Evolutionary conservation across 2,888 invertebrate species (phyloP), one percentile per base, ranked within the genome.

Genomic region (Omphaloscelis lunosa): DNA sequence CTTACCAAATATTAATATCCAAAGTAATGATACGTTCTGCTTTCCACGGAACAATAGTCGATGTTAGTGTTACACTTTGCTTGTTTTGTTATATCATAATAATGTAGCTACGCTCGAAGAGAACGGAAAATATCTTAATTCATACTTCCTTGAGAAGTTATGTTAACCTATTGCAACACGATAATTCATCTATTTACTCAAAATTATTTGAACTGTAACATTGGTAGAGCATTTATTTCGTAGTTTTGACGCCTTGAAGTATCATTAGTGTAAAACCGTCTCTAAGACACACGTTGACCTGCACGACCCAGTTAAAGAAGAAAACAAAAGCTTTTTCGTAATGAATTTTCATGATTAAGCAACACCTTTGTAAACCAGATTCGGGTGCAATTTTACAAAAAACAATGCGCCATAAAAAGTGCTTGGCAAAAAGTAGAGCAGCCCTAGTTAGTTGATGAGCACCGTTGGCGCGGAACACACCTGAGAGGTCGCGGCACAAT

Each of bases 391-490:
- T 79, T 87, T 84, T 75, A 88, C 85, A 89, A 92, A 94, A 34
- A 93, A 96, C 96, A 96, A 96, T 96, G 94, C 90, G 83, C 92
- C 91, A 93, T 95, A 94, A 95, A 95, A 92, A 92, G 90, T 89
- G 89, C 93, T 89, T 90, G 90, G 89, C 91, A 92, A 93, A 91
- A 93, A 90, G 91, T 92, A 91, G 92, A 91, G 89, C 95, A 95
- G 93, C 95, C 96, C 96, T 95, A 93, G 93, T 93, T 92, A 94
- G 95, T 94, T 89, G 90, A 90, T 89, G 93, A 91, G 86, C 92
- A 91, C 90, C 94, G 93, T 91, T 94, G 93, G 94, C 90, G 94
- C 92, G 93, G 92, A 94, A 94, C 95, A 93, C 92, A 91, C 90
- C 75, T 75, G 82, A 83, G 90, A 90, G 90, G 89, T 90, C 89